These are phyloP conservation scores for Parotia lawesii DNA, from an alignment of 2,113 vertebrate species.

Conservation along the genomic window DNA sequence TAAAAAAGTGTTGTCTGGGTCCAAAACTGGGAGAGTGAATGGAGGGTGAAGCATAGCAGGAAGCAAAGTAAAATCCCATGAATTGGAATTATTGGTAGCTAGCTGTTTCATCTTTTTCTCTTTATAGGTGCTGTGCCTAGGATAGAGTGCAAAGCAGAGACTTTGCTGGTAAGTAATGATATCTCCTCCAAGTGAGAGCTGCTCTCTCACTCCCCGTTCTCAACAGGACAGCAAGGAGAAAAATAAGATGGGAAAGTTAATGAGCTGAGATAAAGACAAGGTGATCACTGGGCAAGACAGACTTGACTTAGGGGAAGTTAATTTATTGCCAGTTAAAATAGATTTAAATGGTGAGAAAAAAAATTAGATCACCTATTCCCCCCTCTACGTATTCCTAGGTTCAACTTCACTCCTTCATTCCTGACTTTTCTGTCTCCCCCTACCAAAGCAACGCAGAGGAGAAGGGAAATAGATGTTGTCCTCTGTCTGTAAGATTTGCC, in stretches of 20 bases:
- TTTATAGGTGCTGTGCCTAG: not conserved
- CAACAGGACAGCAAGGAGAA: not conserved
- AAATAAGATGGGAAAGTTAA: not conserved
- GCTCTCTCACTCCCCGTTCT: not conserved
- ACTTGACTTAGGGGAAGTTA: not conserved
- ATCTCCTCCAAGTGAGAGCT: not conserved
- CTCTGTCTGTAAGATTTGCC: not conserved
- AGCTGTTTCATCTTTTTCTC: not conserved
- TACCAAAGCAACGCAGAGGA: accelerated
- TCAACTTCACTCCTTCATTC: not conserved
- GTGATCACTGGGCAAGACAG: not conserved
- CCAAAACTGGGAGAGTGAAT: not conserved
- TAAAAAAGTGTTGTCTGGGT: not conserved
- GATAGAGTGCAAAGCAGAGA: not conserved
- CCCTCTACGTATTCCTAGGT: accelerated
- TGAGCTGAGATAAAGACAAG: not conserved
- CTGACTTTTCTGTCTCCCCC: not conserved
- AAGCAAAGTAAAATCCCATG: not conserved
- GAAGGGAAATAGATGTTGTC: not conserved
- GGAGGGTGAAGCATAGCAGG: not conserved
- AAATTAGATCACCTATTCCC: not conserved
- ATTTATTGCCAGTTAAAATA: not conserved
- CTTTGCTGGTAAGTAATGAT: not conserved
- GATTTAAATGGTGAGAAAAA: not conserved
- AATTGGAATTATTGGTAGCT: not conserved